Conservation (phyloP, 2,888 invertebrate species). For the Watsonalla binaria region DNA sequence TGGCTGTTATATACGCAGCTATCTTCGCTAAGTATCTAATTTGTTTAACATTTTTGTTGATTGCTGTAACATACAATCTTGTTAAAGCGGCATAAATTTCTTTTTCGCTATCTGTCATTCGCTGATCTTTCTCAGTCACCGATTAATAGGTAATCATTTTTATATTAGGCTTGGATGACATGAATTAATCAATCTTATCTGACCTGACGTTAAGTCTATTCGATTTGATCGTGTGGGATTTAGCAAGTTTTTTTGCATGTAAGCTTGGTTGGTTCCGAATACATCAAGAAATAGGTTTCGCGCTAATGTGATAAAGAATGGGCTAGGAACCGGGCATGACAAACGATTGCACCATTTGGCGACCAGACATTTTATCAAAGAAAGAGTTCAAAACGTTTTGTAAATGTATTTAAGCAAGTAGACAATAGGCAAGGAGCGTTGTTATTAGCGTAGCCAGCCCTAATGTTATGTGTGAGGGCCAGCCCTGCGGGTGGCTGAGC, state of each 20-base stretch:
- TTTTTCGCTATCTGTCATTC: too few species aligned
- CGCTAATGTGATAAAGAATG: too few species aligned
- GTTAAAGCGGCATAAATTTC: too few species aligned
- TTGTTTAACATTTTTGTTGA: too few species aligned
- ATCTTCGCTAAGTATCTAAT: not conserved
- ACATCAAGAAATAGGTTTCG: too few species aligned
- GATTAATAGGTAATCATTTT: not conserved
- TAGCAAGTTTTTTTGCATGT: too few species aligned
- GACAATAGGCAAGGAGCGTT: slow-evolving; percentile 30
- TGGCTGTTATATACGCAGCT: not conserved
- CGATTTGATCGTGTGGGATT: too few species aligned
- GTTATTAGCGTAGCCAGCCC: slow-evolving; percentile 26
- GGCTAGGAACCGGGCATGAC: not conserved
- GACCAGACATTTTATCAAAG: not conserved
- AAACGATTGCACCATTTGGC: not conserved
- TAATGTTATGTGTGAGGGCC: slow-evolving; percentile 34
- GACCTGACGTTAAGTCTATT: too few species aligned
- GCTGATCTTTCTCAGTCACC: too few species aligned
- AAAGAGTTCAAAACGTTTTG: not conserved
- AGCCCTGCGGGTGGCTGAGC: slow-evolving; percentile 53
- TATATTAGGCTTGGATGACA: not conserved
- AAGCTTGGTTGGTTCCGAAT: too few species aligned
- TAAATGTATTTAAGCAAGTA: slow-evolving; percentile 18
- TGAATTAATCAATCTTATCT: too few species aligned
- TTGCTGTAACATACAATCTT: too few species aligned